Evolutionary conservation across 2,113 vertebrate species (phyloP).

Genomic region (Scortum barcoo): DNA sequence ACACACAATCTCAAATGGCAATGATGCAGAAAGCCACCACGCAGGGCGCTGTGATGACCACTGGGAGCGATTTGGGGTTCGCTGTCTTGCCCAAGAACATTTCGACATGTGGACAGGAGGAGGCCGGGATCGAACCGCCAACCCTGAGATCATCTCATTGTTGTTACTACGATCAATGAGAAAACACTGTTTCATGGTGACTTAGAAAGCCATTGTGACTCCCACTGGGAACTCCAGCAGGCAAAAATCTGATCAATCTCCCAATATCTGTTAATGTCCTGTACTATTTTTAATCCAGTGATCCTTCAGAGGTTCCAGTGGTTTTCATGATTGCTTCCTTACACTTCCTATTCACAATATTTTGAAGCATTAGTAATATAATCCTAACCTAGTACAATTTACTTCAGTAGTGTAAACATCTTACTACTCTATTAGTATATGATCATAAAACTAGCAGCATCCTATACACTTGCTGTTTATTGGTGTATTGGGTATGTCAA

Average conservation of each 20-base stretch:
- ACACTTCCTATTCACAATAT: not conserved
- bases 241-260: constrained; percentile 10
- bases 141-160: not conserved
- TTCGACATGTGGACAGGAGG: not conserved
- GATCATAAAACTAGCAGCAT: not conserved
- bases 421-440: not conserved
- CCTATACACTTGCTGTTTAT: not conserved
- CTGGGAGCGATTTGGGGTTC: not conserved
- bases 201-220: not conserved
- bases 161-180: not conserved
- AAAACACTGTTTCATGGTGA: not conserved
- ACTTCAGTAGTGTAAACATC: not conserved
- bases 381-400: not conserved
- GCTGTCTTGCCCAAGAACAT: not conserved
- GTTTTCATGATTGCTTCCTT: constrained; percentile 9
- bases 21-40: too few relatives aligned
- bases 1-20: too few relatives aligned
- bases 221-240: constrained; percentile 4
- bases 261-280: not conserved
- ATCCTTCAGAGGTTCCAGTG: not conserved
- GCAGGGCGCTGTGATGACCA: not conserved
- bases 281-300: not conserved
- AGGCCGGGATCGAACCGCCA: too few relatives aligned
- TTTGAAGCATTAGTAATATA: not conserved
- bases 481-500: not conserved